A percentile compares a stretch with the other conserved stretches of the same genome.
phyloP scores from a whole-genome alignment of 2,888 invertebrate species.

The Phortica okadai region DNA sequence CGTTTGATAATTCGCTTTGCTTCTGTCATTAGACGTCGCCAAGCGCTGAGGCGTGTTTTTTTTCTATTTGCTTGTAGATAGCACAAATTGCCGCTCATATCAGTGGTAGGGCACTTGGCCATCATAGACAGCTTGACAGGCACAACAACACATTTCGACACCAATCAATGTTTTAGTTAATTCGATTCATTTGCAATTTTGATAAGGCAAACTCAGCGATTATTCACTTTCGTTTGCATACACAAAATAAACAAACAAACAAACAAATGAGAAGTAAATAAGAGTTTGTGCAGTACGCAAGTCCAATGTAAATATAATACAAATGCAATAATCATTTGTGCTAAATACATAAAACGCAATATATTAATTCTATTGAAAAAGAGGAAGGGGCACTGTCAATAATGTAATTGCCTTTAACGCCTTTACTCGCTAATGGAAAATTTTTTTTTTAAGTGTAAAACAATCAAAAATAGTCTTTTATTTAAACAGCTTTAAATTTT shows the following conservation, averaged over 20 bases:
- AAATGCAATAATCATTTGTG: neutral
- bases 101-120: neutral
- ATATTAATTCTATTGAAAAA: neutral
- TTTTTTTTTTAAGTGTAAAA: too few species aligned
- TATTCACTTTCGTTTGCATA: conserved; percentile 3
- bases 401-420: too few species aligned
- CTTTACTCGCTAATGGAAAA: too few species aligned
- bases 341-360: neutral
- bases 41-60: neutral
- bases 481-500: too few species aligned
- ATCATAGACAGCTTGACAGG: neutral
- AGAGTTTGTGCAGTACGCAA: neutral
- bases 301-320: neutral
- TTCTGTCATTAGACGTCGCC: too few species aligned
- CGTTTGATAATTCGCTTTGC: too few species aligned
- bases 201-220: conserved; percentile 1
- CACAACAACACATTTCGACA: neutral
- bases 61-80: neutral
- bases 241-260: neutral
- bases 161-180: neutral
- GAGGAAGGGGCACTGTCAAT: too few species aligned
- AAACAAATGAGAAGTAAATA: neutral
- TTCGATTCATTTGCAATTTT: conserved; percentile 5
- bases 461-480: too few species aligned
- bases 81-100: neutral